Evolutionary conservation across 2,113 vertebrate species (phyloP).

Genomic region (Hippocampus abdominalis): DNA sequence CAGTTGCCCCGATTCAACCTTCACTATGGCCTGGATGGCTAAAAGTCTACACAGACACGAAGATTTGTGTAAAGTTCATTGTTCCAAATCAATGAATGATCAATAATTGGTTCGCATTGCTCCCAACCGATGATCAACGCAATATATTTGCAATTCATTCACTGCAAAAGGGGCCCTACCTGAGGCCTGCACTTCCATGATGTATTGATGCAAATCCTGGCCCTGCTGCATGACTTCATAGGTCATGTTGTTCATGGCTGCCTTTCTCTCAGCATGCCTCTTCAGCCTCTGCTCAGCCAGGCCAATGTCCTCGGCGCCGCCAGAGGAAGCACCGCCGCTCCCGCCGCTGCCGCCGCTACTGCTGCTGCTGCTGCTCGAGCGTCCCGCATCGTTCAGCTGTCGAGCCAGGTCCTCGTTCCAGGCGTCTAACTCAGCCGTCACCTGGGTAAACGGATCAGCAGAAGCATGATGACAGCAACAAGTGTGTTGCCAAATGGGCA

Average conservation of each 20-base stretch:
- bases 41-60: background rate
- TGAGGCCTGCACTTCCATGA: constrained; percentile 98
- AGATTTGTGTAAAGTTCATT: background rate
- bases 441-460: constrained; percentile 64
- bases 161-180: constrained; percentile 62
- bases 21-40: too few relatives aligned
- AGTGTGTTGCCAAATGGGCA: background rate
- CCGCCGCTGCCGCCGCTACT: constrained; percentile 19
- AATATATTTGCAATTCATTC: background rate
- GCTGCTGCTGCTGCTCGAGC: constrained; percentile 24
- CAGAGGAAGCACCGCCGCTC: constrained; percentile 30
- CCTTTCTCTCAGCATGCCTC: constrained; percentile 87
- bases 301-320: constrained; percentile 80
- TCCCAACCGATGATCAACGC: background rate
- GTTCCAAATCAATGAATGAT: background rate
- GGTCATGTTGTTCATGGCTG: constrained; percentile 98
- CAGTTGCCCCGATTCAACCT: too few relatives aligned
- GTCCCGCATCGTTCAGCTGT: constrained; percentile 66
- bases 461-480: background rate
- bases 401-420: constrained; percentile 95
- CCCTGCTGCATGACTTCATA: constrained; percentile 98
- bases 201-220: constrained; percentile 96
- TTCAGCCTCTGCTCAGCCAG: constrained; percentile 92
- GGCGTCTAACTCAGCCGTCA: constrained; percentile 90
- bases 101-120: background rate